These are phyloP conservation scores for Anthophora plumipes DNA, from an alignment of 2,888 invertebrate species.

Conservation along the genomic window DNA sequence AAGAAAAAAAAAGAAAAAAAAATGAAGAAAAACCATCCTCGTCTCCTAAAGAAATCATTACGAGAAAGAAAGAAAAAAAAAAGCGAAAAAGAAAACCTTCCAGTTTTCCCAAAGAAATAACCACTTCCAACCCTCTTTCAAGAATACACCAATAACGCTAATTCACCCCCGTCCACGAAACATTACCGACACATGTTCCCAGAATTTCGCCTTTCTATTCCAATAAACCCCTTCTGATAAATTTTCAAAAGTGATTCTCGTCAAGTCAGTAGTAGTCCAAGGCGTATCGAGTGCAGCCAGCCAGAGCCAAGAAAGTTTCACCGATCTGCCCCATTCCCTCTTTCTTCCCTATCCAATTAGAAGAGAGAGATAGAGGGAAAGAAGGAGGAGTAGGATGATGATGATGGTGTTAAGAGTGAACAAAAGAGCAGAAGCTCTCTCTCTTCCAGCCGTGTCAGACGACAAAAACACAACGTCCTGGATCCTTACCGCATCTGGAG, in stretches of 20 bases:
- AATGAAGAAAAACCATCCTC: not conserved
- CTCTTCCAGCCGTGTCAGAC: slow-evolving; percentile 21
- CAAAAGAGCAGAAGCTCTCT: not conserved
- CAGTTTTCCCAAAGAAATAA: no score
- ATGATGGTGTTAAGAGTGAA: not conserved
- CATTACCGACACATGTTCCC: not conserved
- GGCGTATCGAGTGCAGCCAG: slow-evolving; percentile 18
- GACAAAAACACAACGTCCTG: slow-evolving; percentile 38
- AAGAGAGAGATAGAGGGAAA: slow-evolving; percentile 7
- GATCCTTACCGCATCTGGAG: slow-evolving; percentile 90
- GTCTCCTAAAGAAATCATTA: no score
- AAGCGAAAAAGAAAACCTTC: no score
- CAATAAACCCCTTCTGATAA: not conserved
- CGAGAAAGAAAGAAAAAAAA: no score
- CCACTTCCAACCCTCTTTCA: no score
- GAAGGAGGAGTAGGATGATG: not conserved
- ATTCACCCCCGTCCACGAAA: not conserved
- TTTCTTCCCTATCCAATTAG: slow-evolving; percentile 35
- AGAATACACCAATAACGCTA: no score
- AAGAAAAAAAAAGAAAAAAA: not conserved
- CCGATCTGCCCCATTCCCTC: slow-evolving; percentile 23
- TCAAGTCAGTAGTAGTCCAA: slow-evolving; percentile 3
- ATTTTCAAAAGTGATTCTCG: slow-evolving; percentile 9
- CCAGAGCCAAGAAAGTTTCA: slow-evolving; percentile 58
- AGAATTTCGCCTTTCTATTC: not conserved